phyloP scores from a whole-genome alignment of 1,140 invertebrate genomes.

The Panagrolaimus sp. region DNA sequence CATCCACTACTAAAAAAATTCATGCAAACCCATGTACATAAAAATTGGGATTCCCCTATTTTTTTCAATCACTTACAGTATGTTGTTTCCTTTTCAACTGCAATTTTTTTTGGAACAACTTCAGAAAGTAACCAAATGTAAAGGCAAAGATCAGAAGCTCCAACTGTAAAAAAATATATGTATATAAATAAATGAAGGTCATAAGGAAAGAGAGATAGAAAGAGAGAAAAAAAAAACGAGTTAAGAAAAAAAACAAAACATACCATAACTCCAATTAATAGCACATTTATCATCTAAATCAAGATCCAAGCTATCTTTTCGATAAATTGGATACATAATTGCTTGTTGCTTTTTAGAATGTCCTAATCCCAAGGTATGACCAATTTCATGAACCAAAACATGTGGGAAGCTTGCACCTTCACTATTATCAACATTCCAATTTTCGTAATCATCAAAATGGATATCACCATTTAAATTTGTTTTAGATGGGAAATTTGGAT shows the following conservation, averaged over 20 bases:
- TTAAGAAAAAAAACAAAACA: conserved; percentile 13
- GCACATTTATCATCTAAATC: conserved; percentile 54
- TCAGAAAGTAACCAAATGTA: conserved; percentile 52
- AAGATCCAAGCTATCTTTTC: conserved; percentile 44
- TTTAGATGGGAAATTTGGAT: conserved; percentile 47
- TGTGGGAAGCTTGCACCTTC: conserved; percentile 52
- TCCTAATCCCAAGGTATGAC: conserved; percentile 48
- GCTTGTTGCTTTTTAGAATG: conserved; percentile 53
- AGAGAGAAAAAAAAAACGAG: neutral
- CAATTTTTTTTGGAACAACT: conserved; percentile 50
- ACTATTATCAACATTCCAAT: conserved; percentile 38
- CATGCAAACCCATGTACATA: neutral
- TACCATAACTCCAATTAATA: conserved; percentile 52
- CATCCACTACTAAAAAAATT: conserved; percentile 35
- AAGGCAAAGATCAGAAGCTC: conserved; percentile 45
- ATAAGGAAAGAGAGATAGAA: neutral
- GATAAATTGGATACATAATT: conserved; percentile 53
- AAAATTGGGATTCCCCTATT: neutral
- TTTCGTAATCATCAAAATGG: conserved; percentile 51
- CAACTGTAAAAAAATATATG: conserved; percentile 37
- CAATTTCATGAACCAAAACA: conserved; percentile 48
- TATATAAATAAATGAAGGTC: neutral
- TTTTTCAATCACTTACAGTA: conserved; percentile 32
- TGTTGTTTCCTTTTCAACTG: conserved; percentile 31
- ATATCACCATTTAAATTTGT: conserved; percentile 47